Percentiles rank a stretch among this genome's conserved stretches.
phyloP scores from a whole-genome alignment of 92 coral and sea anemone genomes.

The Heteractis magnifica region DNA sequence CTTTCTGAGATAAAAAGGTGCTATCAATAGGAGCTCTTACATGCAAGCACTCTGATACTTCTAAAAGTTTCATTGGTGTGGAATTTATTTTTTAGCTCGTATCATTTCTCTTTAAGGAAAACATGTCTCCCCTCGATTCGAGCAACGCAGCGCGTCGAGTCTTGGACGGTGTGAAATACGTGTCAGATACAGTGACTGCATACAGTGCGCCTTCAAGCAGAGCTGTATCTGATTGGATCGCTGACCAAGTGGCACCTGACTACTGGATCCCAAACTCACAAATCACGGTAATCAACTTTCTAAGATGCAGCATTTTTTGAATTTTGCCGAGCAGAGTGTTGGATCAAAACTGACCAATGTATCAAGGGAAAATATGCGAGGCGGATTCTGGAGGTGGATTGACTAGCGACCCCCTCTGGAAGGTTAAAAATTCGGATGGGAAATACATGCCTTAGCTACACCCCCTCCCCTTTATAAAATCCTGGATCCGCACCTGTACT shows the following conservation, averaged over 20 bases:
- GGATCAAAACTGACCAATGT: no score
- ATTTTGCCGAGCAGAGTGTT: not conserved
- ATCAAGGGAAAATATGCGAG: no score
- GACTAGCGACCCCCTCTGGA: no score
- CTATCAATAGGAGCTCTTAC: no score
- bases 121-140: slow-evolving; percentile 60
- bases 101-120: slow-evolving; percentile 54
- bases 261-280: slow-evolving; percentile 94
- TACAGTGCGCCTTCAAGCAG: slow-evolving; percentile 80
- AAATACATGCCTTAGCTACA: no score
- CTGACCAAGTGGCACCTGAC: slow-evolving; percentile 91
- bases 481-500: no score
- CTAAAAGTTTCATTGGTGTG: not conserved
- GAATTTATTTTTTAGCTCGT: not conserved
- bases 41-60: no score
- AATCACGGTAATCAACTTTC: slow-evolving; percentile 52
- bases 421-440: no score
- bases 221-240: slow-evolving; percentile 80
- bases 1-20: no score
- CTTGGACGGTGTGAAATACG: slow-evolving; percentile 78
- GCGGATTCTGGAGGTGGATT: no score
- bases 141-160: slow-evolving; percentile 92
- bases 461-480: no score
- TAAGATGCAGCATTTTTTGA: not conserved
- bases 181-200: slow-evolving; percentile 74